Percentiles rank a stretch among this genome's conserved stretches.
These are phyloP conservation scores for Indicator indicator DNA, from an alignment of 2,113 vertebrate species.

Conservation along the genomic window DNA sequence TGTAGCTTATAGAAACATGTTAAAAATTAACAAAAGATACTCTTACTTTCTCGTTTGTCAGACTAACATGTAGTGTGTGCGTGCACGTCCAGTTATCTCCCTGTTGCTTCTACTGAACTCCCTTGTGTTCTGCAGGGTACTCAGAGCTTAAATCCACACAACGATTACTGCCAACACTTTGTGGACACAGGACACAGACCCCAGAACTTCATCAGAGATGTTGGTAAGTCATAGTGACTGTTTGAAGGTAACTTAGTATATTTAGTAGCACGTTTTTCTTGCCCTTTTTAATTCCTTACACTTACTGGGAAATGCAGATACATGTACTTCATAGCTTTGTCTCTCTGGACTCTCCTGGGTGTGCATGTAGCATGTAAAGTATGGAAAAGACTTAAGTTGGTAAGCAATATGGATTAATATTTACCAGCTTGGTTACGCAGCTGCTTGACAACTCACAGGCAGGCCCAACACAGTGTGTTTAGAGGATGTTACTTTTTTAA, in stretches of 20 bases:
- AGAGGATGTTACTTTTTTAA: not conserved
- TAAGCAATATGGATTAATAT: not conserved
- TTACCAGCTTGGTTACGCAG: not conserved
- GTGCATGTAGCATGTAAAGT: not conserved
- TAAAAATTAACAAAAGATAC: not conserved
- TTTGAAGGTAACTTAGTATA: not conserved
- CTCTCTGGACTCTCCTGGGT: not conserved
- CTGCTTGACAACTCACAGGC: not conserved
- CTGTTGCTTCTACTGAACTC: not conserved
- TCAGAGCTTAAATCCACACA: slow-evolving; percentile 97
- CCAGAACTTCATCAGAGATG: slow-evolving; percentile 98
- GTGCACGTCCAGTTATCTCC: not conserved
- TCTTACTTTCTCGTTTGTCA: not conserved
- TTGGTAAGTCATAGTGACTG: slow-evolving; percentile 81
- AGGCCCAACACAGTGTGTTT: not conserved
- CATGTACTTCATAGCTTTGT: not conserved
- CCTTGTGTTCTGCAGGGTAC: slow-evolving; percentile 84
- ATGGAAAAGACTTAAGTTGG: not conserved
- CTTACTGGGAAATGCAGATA: not conserved
- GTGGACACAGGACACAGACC: slow-evolving; percentile 97
- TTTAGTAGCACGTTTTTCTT: not conserved
- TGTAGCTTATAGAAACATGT: fast-evolving
- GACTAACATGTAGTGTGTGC: fast-evolving
- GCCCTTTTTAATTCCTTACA: not conserved
- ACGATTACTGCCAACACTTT: slow-evolving; percentile 99